Base-by-base conservation (phyloP, 2,113 vertebrate species). In the Eulemur rufifrons region DNA sequence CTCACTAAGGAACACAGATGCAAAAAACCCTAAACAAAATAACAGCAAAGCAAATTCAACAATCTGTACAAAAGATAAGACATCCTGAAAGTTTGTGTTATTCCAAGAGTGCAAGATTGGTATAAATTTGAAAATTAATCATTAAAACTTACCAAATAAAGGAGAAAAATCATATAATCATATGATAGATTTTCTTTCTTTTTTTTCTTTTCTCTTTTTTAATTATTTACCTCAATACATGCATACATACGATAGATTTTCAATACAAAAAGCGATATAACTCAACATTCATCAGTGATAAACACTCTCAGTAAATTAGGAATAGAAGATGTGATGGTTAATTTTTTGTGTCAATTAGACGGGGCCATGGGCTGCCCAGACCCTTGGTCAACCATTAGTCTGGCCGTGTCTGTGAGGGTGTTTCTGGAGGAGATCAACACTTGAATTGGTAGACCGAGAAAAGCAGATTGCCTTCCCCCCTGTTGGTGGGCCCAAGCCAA, bases 11-110 rank as follows among this genome's bases (percentile, higher is more conserved):
- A 80, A 76, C n/a, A 85, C 81, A 94, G 39, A 37, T 59, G 64
- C 29, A 86, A 89, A 95, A 93, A 56, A 45, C 34, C 37, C 63
- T 27, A 61, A 61, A 61, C 66, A 63, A 85, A 66, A 61, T 45
- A 94, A 50, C 27, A 94, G 68, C 37, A 73, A 92, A 78, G 7
- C 25, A 34, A 92, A 92, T 69, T 83, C 77, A 87, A 92, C 13
- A 89, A 77, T 74, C 76, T 20, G 56, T 17, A 56, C 39, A 56
- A 78, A 94, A 82, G 34, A 73, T 50, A n/a, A 95, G 32, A 56
- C 11, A 50, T 56, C 27, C 11, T 56, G 7, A 42, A 61, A 89
- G 29, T 83, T 17, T 76, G 64, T 85, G 50, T 86, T 63, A 76
- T 86, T 90, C 73, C 25, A 93, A 85, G 47, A 86, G 86, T 52